Evolutionary conservation across 2,888 invertebrate species (phyloP).

Genomic region (Brassicogethes aeneus): DNA sequence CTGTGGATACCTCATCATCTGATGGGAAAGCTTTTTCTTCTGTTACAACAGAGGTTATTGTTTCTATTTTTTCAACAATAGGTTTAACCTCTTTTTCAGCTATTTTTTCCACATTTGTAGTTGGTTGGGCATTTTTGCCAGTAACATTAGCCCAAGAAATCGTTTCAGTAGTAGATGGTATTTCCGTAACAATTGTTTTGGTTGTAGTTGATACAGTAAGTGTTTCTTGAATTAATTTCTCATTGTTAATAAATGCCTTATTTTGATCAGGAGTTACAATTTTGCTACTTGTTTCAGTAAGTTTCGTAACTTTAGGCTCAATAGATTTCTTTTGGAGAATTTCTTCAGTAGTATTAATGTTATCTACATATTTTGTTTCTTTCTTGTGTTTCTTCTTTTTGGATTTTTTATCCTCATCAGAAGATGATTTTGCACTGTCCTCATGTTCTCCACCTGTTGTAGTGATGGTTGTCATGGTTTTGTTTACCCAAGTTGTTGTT

Average conservation of each 20-base stretch:
- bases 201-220: neutral
- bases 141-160: conserved; percentile 1
- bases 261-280: no score
- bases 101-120: neutral
- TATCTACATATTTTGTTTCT: neutral
- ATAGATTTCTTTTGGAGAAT: neutral
- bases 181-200: neutral
- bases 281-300: no score
- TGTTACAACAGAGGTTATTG: neutral
- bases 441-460: neutral
- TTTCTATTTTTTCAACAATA: neutral
- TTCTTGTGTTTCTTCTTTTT: conserved; percentile 2
- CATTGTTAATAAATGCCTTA: neutral
- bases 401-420: neutral
- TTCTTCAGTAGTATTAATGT: conserved; percentile 1
- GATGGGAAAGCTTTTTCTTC: conserved; percentile 3
- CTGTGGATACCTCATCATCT: conserved; percentile 3
- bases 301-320: neutral
- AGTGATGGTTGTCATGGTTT: conserved; percentile 4
- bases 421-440: neutral
- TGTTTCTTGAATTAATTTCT: neutral
- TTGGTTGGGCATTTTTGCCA: neutral
- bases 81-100: neutral
- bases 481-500: no score
- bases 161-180: neutral